Conservation (phyloP, 2,113 vertebrate genomes). For the Thryonomys swinderianus region DNA sequence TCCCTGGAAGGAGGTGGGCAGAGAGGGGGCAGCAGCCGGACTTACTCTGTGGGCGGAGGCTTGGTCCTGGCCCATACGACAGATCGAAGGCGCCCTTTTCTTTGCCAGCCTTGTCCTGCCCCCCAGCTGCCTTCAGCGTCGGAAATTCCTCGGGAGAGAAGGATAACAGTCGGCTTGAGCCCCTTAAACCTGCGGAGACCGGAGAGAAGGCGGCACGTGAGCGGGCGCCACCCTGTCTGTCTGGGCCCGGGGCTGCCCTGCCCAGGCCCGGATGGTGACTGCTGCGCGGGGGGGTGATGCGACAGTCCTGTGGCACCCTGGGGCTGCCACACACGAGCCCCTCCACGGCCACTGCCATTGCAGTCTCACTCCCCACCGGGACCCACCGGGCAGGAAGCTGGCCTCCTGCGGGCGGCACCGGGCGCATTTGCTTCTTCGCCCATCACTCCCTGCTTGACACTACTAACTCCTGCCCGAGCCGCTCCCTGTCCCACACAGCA, state of each 20-base stretch:
- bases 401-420: no score
- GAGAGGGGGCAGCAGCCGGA: not conserved
- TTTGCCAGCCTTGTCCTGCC: constrained; percentile 99
- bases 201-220: not conserved
- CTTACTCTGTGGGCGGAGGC: constrained; percentile 99
- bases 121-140: constrained; percentile 99
- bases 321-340: not conserved
- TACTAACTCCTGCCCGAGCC: not conserved
- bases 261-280: no score
- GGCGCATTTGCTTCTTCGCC: not conserved
- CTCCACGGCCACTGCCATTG: not conserved
- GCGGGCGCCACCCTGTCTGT: rapidly evolving
- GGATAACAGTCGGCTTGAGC: constrained; percentile 99
- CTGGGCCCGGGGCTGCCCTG: no score
- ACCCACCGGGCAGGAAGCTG: not conserved
- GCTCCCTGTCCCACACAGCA: not conserved
- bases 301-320: not conserved
- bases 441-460: not conserved
- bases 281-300: not conserved
- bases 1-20: not conserved
- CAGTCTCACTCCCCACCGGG: not conserved
- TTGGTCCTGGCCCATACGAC: constrained; percentile 99
- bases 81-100: constrained; percentile 99
- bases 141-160: constrained; percentile 99
- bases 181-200: constrained; percentile 95